phyloP scores from a whole-genome alignment of 2,888 invertebrate species.

The Alitta virens region DNA sequence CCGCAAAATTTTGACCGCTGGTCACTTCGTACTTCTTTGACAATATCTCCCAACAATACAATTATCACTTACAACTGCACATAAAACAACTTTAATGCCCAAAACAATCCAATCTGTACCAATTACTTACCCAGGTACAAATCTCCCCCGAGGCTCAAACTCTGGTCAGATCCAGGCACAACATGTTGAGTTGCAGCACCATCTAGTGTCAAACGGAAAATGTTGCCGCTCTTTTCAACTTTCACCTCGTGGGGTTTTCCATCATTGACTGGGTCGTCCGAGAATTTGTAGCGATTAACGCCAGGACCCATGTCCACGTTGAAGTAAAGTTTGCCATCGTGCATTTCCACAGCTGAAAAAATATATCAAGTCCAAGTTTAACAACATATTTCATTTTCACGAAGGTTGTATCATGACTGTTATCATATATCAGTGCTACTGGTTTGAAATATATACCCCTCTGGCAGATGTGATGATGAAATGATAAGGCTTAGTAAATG shows the following conservation, averaged over 20 bases:
- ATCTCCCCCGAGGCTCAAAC: conserved; percentile 28
- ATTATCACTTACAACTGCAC: no score
- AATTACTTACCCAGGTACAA: conserved; percentile 39
- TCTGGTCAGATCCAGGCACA: conserved; percentile 19
- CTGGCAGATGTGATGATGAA: no score
- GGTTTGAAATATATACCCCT: no score
- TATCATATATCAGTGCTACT: no score
- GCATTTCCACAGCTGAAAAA: conserved; percentile 41
- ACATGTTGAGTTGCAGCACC: conserved; percentile 24
- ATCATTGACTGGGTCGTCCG: conserved; percentile 31
- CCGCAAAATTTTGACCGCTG: no score
- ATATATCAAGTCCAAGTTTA: no score
- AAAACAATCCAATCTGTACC: conserved; percentile 26
- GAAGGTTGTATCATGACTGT: no score
- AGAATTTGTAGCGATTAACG: conserved; percentile 16
- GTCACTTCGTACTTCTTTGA: no score
- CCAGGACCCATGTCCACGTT: conserved; percentile 43
- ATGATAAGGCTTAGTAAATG: no score
- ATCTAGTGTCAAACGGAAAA: conserved; percentile 35
- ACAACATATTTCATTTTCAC: no score
- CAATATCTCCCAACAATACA: no score
- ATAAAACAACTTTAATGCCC: neutral
- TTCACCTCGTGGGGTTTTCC: conserved; percentile 42
- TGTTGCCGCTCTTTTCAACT: conserved; percentile 23
- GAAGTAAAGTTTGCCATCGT: conserved; percentile 47